Conservation (phyloP, 1,140 invertebrate species). For the Hypothenemus hampei region DNA sequence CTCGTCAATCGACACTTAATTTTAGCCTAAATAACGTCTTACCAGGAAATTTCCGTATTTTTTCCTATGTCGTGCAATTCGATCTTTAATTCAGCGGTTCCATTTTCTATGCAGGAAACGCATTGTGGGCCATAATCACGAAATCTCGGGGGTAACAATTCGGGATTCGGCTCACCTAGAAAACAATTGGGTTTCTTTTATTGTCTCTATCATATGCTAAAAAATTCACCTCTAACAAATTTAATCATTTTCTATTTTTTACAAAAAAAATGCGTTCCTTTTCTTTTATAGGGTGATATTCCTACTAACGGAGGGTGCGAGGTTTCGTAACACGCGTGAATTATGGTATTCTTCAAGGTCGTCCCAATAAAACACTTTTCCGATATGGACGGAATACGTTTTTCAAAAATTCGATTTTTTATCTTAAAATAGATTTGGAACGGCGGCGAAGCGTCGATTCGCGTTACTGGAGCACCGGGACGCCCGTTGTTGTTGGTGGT, state of each 20-base stretch:
- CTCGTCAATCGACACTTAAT: too few relatives aligned
- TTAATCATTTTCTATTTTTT: slow-evolving; percentile 18
- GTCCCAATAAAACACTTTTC: too few relatives aligned
- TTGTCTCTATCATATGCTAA: too few relatives aligned
- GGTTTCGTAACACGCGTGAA: too few relatives aligned
- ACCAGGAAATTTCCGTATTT: slow-evolving; percentile 35
- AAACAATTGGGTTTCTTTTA: too few relatives aligned
- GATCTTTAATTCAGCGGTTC: slow-evolving; percentile 25
- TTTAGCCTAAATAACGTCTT: too few relatives aligned
- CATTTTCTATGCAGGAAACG: slow-evolving; percentile 27
- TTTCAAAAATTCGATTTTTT: too few relatives aligned
- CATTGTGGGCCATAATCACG: slow-evolving; percentile 37
- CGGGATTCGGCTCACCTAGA: slow-evolving; percentile 24
- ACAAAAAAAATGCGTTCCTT: too few relatives aligned
- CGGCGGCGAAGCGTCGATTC: slow-evolving; percentile 12
- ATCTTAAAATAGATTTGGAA: slow-evolving; percentile 11
- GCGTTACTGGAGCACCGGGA: slow-evolving; percentile 24
- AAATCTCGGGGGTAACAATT: slow-evolving; percentile 34
- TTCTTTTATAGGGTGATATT: too few relatives aligned
- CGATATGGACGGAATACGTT: too few relatives aligned
- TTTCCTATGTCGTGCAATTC: slow-evolving; percentile 33
- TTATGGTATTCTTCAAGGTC: slow-evolving; percentile 19
- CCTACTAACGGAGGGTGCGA: too few relatives aligned
- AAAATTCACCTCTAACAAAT: slow-evolving; percentile 18
- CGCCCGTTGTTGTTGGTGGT: neutral